Evolutionary conservation across 2,888 invertebrate genomes (phyloP).

Genomic region (Eupithecia tripunctaria): DNA sequence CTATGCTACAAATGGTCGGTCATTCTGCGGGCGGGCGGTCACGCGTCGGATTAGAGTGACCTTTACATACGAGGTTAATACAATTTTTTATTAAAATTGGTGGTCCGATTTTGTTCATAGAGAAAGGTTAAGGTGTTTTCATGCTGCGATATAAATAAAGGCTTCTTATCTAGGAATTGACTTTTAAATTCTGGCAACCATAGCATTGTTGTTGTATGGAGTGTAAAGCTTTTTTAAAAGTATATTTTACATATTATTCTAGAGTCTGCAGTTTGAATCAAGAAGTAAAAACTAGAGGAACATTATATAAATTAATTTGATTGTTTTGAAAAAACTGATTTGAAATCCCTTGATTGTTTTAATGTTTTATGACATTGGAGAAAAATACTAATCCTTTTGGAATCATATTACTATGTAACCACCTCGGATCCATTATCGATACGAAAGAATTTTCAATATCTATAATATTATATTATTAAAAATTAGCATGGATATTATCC

Average conservation of each 20-base stretch:
- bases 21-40: slow-evolving; percentile 68
- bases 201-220: background rate
- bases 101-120: slow-evolving; percentile 65
- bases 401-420: too few species aligned
- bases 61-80: slow-evolving; percentile 76
- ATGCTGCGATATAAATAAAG: slow-evolving; percentile 7
- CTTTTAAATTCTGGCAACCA: background rate
- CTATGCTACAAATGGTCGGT: slow-evolving; percentile 42
- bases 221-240: background rate
- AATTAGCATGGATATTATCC: too few species aligned
- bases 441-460: too few species aligned
- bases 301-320: too few species aligned
- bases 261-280: background rate
- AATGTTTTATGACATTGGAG: too few species aligned
- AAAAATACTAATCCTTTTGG: too few species aligned
- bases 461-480: too few species aligned
- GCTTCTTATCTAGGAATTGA: background rate
- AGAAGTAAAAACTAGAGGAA: too few species aligned
- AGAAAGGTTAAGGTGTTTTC: slow-evolving; percentile 39
- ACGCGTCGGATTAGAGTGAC: slow-evolving; percentile 79
- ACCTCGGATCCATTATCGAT: too few species aligned
- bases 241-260: background rate
- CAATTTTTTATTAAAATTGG: slow-evolving; percentile 73
- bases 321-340: too few species aligned
- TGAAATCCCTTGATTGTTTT: too few species aligned